phyloP scores from a whole-genome alignment of 2,888 invertebrate species.

The Drosophila antonietae region DNA sequence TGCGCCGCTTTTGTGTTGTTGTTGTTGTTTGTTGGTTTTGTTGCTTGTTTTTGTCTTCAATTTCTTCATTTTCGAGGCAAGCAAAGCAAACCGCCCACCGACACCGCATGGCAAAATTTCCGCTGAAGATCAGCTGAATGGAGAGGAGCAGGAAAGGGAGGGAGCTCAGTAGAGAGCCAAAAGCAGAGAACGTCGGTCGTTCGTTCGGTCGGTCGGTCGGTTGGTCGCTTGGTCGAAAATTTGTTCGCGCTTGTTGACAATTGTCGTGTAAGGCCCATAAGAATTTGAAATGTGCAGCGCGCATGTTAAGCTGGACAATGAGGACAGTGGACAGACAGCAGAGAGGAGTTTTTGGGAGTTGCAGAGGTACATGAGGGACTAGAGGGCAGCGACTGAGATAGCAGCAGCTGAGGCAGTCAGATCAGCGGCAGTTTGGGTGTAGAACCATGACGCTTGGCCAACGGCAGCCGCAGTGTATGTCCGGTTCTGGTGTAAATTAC shows the following conservation, averaged over 20 bases:
- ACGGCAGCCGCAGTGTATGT: slow-evolving; percentile 58
- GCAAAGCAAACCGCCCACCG: slow-evolving; percentile 57
- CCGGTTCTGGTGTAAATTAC: slow-evolving; percentile 58
- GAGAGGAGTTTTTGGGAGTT: background rate
- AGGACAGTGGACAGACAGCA: slow-evolving; percentile 4
- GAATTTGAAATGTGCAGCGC: slow-evolving; percentile 72
- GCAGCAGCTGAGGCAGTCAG: background rate
- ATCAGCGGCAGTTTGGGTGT: slow-evolving; percentile 38
- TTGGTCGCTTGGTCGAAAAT: slow-evolving; percentile 37
- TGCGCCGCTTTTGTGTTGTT: slow-evolving; percentile 40
- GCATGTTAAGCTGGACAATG: slow-evolving; percentile 57
- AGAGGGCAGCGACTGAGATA: background rate
- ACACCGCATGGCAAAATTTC: slow-evolving; percentile 60
- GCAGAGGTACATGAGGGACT: background rate
- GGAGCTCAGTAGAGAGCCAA: background rate
- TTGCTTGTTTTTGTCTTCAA: slow-evolving; percentile 52
- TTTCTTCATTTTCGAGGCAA: slow-evolving; percentile 69
- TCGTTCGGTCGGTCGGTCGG: slow-evolving; percentile 32
- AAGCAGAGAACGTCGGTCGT: slow-evolving; percentile 67
- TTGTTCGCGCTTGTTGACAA: slow-evolving; percentile 79
- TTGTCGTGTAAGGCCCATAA: slow-evolving; percentile 73
- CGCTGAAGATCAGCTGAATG: slow-evolving; percentile 39
- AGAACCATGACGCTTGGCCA: slow-evolving; percentile 60
- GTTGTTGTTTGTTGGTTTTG: slow-evolving; percentile 35
- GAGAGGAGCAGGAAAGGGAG: background rate